Conservation (phyloP, 2,888 invertebrate genomes). For the Lymantria monacha region DNA sequence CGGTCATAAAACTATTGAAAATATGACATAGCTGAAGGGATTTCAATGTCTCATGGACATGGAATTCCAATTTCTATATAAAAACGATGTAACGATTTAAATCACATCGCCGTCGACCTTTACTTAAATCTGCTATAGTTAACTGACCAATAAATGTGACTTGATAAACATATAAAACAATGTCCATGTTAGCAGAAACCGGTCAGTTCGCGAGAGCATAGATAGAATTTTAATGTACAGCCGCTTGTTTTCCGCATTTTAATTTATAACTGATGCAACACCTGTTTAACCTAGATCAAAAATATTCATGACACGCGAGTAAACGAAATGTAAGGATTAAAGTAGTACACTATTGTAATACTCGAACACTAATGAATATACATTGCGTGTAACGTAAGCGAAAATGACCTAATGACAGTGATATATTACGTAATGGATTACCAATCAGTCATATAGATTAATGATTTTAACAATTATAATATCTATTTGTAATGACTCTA, state of each 20-base stretch:
- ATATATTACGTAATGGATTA: constrained; percentile 24
- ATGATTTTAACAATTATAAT: constrained; percentile 5
- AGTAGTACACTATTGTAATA: constrained; percentile 9
- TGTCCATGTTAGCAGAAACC: neutral
- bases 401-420: constrained; percentile 18
- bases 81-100: too few relatives aligned
- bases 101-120: neutral
- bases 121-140: neutral
- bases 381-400: neutral
- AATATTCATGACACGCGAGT: constrained; percentile 8
- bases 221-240: constrained; percentile 3
- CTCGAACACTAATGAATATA: constrained; percentile 4
- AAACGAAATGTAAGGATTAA: constrained; percentile 10
- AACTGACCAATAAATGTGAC: neutral
- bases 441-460: constrained; percentile 14
- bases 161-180: neutral
- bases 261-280: constrained; percentile 4
- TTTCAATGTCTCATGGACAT: too few relatives aligned
- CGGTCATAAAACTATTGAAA: too few relatives aligned
- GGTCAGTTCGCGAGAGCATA: neutral
- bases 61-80: too few relatives aligned
- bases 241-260: constrained; percentile 9
- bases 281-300: constrained; percentile 1
- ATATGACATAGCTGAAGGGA: too few relatives aligned
- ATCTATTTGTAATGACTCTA: too few relatives aligned